Conservation (phyloP, 35 echinoderm and acorn worm species). For the Ptychodera flava region DNA sequence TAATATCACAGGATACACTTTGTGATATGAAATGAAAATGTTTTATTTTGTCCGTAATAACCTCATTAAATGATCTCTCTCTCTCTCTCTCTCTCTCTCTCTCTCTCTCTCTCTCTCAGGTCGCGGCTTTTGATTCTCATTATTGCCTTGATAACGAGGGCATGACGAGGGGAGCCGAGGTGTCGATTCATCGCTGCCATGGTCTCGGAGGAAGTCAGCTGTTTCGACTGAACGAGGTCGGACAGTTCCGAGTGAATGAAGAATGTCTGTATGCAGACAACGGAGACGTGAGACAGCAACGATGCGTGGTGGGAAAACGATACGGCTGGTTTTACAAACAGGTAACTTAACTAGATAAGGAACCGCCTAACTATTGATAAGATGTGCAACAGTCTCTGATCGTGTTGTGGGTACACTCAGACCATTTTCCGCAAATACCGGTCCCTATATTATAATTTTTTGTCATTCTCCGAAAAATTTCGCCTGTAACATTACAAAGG, state of each 20-base stretch:
- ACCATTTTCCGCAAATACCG: too few species aligned
- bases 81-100: not conserved
- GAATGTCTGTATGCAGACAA: constrained; percentile 9
- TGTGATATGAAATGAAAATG: not conserved
- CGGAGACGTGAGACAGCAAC: too few species aligned
- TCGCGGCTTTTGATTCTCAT: constrained; percentile 26
- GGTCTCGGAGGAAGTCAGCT: constrained; percentile 64
- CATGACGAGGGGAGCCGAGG: constrained; percentile 27
- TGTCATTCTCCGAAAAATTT: too few species aligned
- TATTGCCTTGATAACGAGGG: constrained; percentile 52
- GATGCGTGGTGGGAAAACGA: too few species aligned
- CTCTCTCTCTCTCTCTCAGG: constrained; percentile 10
- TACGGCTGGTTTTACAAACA: too few species aligned
- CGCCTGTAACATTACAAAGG: too few species aligned
- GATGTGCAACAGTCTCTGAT: too few species aligned
- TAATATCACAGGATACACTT: not conserved
- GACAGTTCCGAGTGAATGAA: constrained; percentile 13
- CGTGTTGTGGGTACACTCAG: too few species aligned
- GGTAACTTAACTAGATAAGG: too few species aligned
- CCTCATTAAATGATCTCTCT: not conserved
- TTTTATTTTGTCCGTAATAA: not conserved
- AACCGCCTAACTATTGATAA: too few species aligned
- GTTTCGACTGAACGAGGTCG: constrained; percentile 8
- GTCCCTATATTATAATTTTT: too few species aligned
- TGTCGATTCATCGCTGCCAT: constrained; percentile 48